Conservation (phyloP, 2,113 vertebrate genomes). For the Genyomyrus donnyi region DNA sequence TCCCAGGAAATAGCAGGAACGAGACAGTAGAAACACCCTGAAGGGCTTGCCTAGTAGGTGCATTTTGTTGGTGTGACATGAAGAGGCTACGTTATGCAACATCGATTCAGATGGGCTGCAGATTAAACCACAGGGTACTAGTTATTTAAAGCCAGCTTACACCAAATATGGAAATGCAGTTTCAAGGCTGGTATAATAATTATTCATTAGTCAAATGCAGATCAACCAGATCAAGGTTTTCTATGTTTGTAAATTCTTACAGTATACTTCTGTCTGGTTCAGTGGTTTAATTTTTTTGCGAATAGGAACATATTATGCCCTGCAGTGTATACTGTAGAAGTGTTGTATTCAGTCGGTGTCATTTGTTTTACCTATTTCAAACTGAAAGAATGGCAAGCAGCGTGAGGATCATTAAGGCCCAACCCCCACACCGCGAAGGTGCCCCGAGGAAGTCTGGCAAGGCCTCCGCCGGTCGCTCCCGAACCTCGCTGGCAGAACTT, state of each 20-base stretch:
- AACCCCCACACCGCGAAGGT: neutral
- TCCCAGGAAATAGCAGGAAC: neutral
- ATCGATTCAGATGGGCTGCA: neutral
- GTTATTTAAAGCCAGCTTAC: neutral
- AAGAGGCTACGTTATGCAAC: conserved; percentile 13
- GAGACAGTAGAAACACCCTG: neutral
- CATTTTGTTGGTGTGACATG: neutral
- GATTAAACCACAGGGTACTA: neutral
- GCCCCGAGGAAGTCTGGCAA: neutral
- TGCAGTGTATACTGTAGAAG: neutral
- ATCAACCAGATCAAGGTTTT: neutral
- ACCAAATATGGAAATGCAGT: neutral
- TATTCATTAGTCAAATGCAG: neutral
- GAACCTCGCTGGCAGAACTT: neutral
- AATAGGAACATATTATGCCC: neutral
- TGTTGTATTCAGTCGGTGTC: neutral
- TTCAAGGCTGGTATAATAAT: conserved; percentile 11
- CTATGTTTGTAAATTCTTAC: neutral
- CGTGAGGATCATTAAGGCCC: neutral
- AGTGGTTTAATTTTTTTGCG: neutral
- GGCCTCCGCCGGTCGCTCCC: neutral
- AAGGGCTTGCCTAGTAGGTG: neutral
- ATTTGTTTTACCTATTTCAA: neutral
- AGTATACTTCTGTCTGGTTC: neutral
- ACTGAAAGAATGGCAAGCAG: neutral